phyloP scores from a whole-genome alignment of 2,113 vertebrate species.

The Sphaerodactylus townsendi region DNA sequence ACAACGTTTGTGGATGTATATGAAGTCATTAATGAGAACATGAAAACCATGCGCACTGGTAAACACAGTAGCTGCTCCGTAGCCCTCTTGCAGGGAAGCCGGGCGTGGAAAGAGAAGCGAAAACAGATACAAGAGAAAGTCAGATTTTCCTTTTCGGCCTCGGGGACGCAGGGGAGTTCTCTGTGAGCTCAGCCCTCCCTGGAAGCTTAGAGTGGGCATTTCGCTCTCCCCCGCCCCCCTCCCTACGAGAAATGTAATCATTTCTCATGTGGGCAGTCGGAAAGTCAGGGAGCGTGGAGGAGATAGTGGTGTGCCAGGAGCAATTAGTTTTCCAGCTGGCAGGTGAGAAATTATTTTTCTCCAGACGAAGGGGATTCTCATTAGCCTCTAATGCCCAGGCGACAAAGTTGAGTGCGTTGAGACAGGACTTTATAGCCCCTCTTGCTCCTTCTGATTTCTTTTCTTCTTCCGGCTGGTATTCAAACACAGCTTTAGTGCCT shows the following conservation, averaged over 20 bases:
- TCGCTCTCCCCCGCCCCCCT: neutral
- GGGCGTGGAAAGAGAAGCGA: neutral
- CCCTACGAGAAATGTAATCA: too few species aligned
- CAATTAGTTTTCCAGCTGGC: constrained; percentile 20
- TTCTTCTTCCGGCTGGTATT: constrained; percentile 53
- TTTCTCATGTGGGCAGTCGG: constrained; percentile 20
- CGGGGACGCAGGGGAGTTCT: neutral
- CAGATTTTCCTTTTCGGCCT: neutral
- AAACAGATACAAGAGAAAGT: neutral
- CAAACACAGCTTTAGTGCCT: too few species aligned
- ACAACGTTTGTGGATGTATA: too few species aligned
- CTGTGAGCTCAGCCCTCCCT: neutral
- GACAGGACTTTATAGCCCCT: neutral
- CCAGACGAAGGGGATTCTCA: neutral
- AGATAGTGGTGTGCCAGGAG: constrained; percentile 8
- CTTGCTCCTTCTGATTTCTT: constrained; percentile 21
- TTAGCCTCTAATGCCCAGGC: neutral
- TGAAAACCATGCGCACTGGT: neutral
- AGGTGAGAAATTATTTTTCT: constrained; percentile 34
- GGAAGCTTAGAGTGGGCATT: constrained; percentile 19
- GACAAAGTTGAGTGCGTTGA: neutral
- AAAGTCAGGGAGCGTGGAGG: constrained; percentile 11
- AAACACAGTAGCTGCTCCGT: rapidly evolving
- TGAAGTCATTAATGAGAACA: too few species aligned
- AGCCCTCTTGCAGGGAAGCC: neutral